Evolutionary conservation across 2,113 vertebrate genomes (phyloP).

Genomic region (Puntigrus tetrazona): DNA sequence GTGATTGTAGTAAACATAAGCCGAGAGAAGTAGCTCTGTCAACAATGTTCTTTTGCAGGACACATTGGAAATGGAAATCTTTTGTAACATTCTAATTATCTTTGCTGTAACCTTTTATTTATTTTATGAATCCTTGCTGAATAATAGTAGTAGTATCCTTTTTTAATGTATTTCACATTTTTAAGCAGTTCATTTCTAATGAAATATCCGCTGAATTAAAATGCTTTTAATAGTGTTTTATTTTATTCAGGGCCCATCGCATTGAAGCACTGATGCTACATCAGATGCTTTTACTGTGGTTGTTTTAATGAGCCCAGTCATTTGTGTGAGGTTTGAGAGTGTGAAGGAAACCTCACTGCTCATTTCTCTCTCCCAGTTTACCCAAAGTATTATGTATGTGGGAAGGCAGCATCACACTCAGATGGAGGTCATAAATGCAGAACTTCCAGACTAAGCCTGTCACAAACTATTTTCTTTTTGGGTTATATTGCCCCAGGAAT

Average conservation of each 20-base stretch:
- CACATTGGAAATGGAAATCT: neutral
- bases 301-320: slow-evolving; percentile 55
- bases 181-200: slow-evolving; percentile 48
- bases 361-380: neutral
- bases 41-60: too few relatives aligned
- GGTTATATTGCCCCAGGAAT: too few relatives aligned
- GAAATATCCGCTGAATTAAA: slow-evolving; percentile 51
- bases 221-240: slow-evolving; percentile 55
- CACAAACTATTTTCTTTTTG: too few relatives aligned
- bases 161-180: slow-evolving; percentile 38
- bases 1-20: too few relatives aligned
- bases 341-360: neutral
- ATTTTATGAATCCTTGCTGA: neutral
- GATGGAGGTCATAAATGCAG: too few relatives aligned
- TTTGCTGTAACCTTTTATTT: neutral
- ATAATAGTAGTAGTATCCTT: neutral
- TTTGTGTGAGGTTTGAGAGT: slow-evolving; percentile 33
- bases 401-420: too few relatives aligned
- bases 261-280: slow-evolving; percentile 33
- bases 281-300: slow-evolving; percentile 35
- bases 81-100: neutral
- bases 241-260: slow-evolving; percentile 50
- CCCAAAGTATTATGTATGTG: neutral
- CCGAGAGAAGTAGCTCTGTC: too few relatives aligned
- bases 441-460: too few relatives aligned